phyloP scores from a whole-genome alignment of 2,888 invertebrate genomes.

The Timandra comae region DNA sequence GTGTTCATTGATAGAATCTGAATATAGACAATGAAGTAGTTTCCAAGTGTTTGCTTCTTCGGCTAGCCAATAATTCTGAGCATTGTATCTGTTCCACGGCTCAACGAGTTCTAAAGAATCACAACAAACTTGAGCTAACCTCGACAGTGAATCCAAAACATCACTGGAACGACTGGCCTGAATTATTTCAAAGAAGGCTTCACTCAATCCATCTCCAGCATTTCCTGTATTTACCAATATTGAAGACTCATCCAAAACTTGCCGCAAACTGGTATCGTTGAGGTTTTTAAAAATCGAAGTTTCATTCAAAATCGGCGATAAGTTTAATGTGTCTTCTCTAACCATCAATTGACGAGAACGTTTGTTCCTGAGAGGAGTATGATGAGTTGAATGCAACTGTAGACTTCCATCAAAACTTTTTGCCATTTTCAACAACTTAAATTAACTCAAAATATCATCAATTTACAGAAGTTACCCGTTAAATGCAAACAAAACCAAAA shows the following conservation, averaged over 20 bases:
- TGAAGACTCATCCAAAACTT: constrained; percentile 64
- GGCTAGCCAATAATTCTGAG: constrained; percentile 79
- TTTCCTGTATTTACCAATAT: constrained; percentile 43
- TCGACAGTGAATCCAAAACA: constrained; percentile 77
- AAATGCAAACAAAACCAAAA: constrained; percentile 1
- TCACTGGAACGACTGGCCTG: constrained; percentile 64
- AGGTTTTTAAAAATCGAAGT: constrained; percentile 65
- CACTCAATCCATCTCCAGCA: constrained; percentile 52
- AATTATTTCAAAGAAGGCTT: constrained; percentile 68
- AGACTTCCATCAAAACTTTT: constrained; percentile 46
- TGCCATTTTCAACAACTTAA: constrained; percentile 4
- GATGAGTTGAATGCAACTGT: constrained; percentile 52
- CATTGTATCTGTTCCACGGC: constrained; percentile 68
- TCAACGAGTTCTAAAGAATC: constrained; percentile 76
- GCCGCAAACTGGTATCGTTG: constrained; percentile 64
- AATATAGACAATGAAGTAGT: constrained; percentile 86
- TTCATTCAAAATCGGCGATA: constrained; percentile 66
- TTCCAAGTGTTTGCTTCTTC: constrained; percentile 94
- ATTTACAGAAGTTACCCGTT: constrained; percentile 2
- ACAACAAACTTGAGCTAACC: constrained; percentile 80
- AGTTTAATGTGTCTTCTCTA: constrained; percentile 62
- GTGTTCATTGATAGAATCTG: constrained; percentile 83
- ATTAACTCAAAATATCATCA: not conserved
- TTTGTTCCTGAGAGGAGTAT: constrained; percentile 53
- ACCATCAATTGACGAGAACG: constrained; percentile 46